phyloP scores from a whole-genome alignment of 2,113 vertebrate species.

The Dryoscopus gambensis region DNA sequence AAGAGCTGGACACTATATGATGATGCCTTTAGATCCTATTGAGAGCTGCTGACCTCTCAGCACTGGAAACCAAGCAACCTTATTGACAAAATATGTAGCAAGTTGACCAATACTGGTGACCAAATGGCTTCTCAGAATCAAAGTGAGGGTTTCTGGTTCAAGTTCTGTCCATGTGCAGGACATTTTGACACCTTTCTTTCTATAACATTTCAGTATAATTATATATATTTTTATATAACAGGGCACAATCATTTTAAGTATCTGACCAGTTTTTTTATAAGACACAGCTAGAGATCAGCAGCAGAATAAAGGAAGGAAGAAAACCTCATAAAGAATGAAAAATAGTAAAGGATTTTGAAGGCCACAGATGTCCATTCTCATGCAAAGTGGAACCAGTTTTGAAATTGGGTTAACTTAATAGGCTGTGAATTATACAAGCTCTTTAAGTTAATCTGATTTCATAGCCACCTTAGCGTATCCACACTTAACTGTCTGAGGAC shows the following conservation, averaged over 20 bases:
- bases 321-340: conserved; percentile 17
- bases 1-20: not conserved
- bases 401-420: conserved; percentile 64
- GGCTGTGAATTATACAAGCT: conserved; percentile 61
- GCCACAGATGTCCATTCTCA: conserved; percentile 56
- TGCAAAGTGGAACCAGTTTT: conserved; percentile 54
- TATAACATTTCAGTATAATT: not conserved
- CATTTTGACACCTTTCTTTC: not conserved
- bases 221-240: not conserved
- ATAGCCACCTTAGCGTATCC: conserved; percentile 45
- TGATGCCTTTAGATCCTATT: not conserved
- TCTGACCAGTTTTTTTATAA: not conserved
- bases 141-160: not conserved
- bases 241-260: not conserved
- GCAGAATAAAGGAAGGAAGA: not conserved
- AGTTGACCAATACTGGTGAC: not conserved
- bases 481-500: conserved; percentile 51
- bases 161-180: not conserved
- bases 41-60: not conserved
- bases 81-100: not conserved
- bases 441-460: conserved; percentile 62
- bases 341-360: conserved; percentile 29
- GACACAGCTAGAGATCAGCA: not conserved
- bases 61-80: not conserved
- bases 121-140: not conserved